Evolutionary conservation across 64 coral and sea anemone species (phyloP).

Genomic region (Montipora foliosa): DNA sequence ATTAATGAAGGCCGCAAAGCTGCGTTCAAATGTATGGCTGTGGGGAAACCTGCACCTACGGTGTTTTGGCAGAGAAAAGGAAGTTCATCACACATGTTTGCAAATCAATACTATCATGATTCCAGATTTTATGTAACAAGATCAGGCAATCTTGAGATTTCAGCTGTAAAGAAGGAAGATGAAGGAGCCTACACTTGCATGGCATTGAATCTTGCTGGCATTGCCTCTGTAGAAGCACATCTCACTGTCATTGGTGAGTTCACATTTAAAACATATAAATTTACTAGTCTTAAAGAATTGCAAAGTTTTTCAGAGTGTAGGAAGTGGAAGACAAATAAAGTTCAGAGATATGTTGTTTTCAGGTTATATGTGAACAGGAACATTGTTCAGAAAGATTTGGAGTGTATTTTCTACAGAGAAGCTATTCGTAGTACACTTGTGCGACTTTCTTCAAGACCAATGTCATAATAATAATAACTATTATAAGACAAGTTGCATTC

Average conservation of each 20-base stretch:
- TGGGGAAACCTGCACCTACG: constrained; percentile 61
- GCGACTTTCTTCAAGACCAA: too few relatives aligned
- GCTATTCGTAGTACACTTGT: too few relatives aligned
- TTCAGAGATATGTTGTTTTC: too few relatives aligned
- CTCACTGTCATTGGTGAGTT: constrained; percentile 62
- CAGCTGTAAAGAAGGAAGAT: constrained; percentile 42
- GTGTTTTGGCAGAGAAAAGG: constrained; percentile 80
- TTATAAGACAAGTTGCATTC: too few relatives aligned
- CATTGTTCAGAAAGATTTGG: too few relatives aligned
- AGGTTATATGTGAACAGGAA: too few relatives aligned
- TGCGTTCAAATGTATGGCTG: constrained; percentile 60
- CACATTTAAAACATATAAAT: too few relatives aligned
- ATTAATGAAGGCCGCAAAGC: constrained; percentile 58
- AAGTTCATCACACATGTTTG: constrained; percentile 61
- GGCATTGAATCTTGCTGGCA: constrained; percentile 20
- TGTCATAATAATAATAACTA: too few relatives aligned
- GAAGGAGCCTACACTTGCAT: constrained; percentile 56
- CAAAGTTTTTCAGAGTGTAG: too few relatives aligned
- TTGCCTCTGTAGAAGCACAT: neutral
- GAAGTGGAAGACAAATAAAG: too few relatives aligned
- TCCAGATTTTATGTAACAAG: constrained; percentile 41
- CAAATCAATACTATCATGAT: constrained; percentile 20
- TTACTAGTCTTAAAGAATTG: too few relatives aligned
- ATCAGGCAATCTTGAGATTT: constrained; percentile 40
- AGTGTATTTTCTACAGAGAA: too few relatives aligned